Conservation (phyloP, 2,113 vertebrate species). For the Glaucidium brasilianum region DNA sequence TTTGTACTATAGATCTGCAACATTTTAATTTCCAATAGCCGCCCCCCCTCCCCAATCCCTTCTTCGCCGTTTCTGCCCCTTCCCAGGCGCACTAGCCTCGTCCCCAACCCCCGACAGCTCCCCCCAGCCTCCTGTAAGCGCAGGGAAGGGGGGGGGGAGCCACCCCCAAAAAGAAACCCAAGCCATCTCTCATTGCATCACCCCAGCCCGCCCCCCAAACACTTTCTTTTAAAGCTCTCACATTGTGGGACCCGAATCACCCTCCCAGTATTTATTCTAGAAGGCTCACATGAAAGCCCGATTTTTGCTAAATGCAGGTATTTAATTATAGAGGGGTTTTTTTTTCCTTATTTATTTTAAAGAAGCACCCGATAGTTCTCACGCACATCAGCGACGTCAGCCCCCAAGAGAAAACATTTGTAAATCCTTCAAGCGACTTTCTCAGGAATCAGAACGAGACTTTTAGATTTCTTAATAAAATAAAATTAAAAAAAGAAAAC, state of each 20-base stretch:
- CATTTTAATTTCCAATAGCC: conserved; percentile 81
- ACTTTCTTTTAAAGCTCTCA: background rate
- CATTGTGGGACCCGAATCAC: background rate
- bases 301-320: conserved; percentile 72
- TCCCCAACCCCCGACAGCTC: background rate
- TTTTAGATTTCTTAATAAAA: conserved; percentile 74
- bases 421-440: conserved; percentile 78
- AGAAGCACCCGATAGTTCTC: background rate
- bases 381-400: background rate
- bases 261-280: background rate
- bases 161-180: background rate
- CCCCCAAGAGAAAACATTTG: conserved; percentile 32
- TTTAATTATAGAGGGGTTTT: conserved; percentile 53
- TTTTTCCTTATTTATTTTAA: conserved; percentile 48
- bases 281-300: background rate
- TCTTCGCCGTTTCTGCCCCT: background rate
- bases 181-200: background rate
- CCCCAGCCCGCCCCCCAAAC: background rate
- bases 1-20: conserved; percentile 89
- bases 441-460: conserved; percentile 77
- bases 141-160: accelerated
- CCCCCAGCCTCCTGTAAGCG: background rate
- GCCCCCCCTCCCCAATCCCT: too few relatives aligned
- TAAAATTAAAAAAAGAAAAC: background rate
- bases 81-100: background rate